A percentile compares a stretch with the other conserved stretches of the same genome.
Evolutionary conservation across 2,113 vertebrate species (phyloP).

Genomic region (Eptesicus fuscus): DNA sequence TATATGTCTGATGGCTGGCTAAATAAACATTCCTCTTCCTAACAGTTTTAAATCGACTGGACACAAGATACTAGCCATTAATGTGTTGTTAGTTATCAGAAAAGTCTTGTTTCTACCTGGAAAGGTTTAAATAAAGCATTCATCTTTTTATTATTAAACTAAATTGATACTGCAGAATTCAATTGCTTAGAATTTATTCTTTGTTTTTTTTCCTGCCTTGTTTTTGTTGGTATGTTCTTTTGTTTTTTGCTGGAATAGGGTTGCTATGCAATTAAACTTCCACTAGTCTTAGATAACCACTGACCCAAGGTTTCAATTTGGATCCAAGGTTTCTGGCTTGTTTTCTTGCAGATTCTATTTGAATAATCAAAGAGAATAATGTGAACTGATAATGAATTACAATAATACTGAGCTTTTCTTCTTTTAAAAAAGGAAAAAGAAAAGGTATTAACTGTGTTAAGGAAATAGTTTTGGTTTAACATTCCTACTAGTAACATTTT

Average conservation of each 20-base stretch:
- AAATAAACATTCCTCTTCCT: not conserved
- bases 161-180: not conserved
- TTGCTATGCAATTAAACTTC: constrained; percentile 23
- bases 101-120: constrained; percentile 26
- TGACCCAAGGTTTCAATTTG: not conserved
- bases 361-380: not conserved
- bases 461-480: not conserved
- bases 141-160: not conserved
- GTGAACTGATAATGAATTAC: constrained; percentile 11
- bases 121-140: not conserved
- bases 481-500: not conserved
- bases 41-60: not conserved
- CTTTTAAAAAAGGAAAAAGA: not conserved
- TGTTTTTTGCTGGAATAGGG: not conserved
- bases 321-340: not conserved
- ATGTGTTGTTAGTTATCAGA: not conserved
- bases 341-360: constrained; percentile 16
- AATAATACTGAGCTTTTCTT: not conserved
- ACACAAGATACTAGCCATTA: not conserved
- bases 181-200: not conserved
- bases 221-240: not conserved
- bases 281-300: constrained; percentile 15
- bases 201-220: not conserved
- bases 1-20: not conserved
- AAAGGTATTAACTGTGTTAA: not conserved